These are phyloP conservation scores for Sminthurinus aureus DNA, from an alignment of 2,888 invertebrate species.

Conservation along the genomic window DNA sequence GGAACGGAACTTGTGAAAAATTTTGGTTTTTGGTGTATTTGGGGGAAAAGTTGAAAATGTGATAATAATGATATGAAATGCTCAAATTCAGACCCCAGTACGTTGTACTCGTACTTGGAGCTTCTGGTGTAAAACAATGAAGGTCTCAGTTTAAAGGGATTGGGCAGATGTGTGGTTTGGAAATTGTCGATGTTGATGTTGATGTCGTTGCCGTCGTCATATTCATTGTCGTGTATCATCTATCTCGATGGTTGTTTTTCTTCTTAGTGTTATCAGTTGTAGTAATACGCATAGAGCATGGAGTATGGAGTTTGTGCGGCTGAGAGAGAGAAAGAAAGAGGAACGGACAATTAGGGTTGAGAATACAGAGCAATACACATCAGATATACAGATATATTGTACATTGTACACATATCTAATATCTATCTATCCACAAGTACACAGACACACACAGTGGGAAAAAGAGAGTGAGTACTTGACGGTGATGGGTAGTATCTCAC, in stretches of 20 bases:
- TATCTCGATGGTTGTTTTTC: neutral
- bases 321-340: constrained; percentile 18
- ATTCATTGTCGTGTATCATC: neutral
- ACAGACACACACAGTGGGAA: neutral
- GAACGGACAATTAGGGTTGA: constrained; percentile 32
- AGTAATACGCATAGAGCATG: neutral
- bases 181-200: too few relatives aligned
- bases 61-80: too few relatives aligned
- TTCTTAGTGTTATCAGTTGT: neutral
- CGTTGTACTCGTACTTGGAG: too few relatives aligned
- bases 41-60: too few relatives aligned
- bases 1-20: too few relatives aligned
- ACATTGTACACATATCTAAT: too few relatives aligned
- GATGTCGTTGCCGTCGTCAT: constrained; percentile 1
- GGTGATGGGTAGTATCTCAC: constrained; percentile 48
- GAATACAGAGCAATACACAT: neutral
- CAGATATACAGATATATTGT: too few relatives aligned
- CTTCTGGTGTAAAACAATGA: constrained; percentile 23
- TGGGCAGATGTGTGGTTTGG: constrained; percentile 40
- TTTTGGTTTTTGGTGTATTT: too few relatives aligned
- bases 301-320: neutral
- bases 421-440: too few relatives aligned
- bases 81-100: too few relatives aligned
- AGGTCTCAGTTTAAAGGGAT: constrained; percentile 50
- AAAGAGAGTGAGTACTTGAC: constrained; percentile 41